Evolutionary conservation across 2,888 invertebrate species (phyloP), one percentile per base, ranked within the genome.

Genomic region (Scelioninae gen. 1): DNA sequence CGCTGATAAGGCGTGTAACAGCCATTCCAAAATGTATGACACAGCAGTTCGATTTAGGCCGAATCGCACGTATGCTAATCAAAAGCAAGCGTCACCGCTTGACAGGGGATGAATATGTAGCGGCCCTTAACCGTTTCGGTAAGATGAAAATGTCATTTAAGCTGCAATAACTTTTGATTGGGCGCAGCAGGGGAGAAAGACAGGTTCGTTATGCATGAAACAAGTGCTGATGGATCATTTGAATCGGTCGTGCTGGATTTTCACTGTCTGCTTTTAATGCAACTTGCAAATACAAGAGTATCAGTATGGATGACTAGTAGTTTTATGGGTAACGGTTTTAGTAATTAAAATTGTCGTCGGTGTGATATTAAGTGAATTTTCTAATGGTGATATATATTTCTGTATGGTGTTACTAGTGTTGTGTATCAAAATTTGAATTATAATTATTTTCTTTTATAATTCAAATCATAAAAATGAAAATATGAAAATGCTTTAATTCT

Each of bases 1-100:
- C 72, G 66, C 60, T 71, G 76, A 82, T 77, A 77, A 82, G 72
- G 82, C 77, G 77, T 66, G 76, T 75, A 76, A 71, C 76, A 76
- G 65, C 71, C 75, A 71, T 23, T 82, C 56, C 58, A 29, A 76
- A 76, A 76, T 81, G 80, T 75, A 81, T 75, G 74, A 81, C 80
- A 60, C 75, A 63, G 75, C 81, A 60, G 56, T 71, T 76, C 71
- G 71, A 76, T 82, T 76, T 66, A 72, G 76, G 60, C 77, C 66
- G 71, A 62, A 82, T 72, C 58, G 68, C 71, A 60, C 72, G 76
- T 77, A 82, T 82, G 82, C 82, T 82, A 82, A 82, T 82, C 72
- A 60, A 77, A 66, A 53, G 75, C 45, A 38, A 53, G 40, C 51
- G 38, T 10, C 15, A 9, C 51, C 45, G 60, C 29, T 62, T 63